phyloP scores from a whole-genome alignment of 2,113 vertebrate species.

The Gallinago undulata region DNA sequence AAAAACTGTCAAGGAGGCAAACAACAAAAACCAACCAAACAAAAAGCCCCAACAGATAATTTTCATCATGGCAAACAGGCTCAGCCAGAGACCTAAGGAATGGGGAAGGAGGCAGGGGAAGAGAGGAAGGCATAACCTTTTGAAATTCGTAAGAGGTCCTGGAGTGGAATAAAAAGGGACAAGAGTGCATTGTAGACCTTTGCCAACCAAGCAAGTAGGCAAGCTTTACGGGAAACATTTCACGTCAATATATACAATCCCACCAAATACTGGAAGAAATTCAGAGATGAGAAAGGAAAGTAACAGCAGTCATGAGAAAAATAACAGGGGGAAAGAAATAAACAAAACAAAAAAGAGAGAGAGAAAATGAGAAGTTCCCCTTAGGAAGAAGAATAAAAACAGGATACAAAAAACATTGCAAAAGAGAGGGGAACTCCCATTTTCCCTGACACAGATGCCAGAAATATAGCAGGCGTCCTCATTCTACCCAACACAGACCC shows the following conservation, averaged over 20 bases:
- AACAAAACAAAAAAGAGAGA: no score
- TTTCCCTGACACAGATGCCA: no score
- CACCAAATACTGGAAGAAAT: neutral
- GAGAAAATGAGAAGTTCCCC: neutral
- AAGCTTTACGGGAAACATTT: neutral
- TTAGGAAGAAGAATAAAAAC: no score
- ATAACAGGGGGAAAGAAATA: rapidly evolving
- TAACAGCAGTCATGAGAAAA: neutral
- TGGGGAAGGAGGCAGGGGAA: rapidly evolving
- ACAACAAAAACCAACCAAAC: neutral
- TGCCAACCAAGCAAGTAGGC: neutral
- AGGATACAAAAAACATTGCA: no score
- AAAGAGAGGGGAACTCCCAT: no score
- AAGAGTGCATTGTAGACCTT: rapidly evolving
- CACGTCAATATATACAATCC: neutral
- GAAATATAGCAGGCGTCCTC: neutral
- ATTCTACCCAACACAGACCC: rapidly evolving
- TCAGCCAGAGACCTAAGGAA: neutral
- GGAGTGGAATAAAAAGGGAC: neutral
- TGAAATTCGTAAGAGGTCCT: neutral
- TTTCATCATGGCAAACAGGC: neutral
- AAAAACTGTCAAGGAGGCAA: neutral
- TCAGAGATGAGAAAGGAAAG: neutral
- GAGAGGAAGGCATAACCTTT: neutral
- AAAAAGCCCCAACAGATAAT: neutral